A percentile compares a stretch with the other conserved stretches of the same genome.
Conservation (phyloP, 2,888 invertebrate genomes). For the Clivina fossor region DNA sequence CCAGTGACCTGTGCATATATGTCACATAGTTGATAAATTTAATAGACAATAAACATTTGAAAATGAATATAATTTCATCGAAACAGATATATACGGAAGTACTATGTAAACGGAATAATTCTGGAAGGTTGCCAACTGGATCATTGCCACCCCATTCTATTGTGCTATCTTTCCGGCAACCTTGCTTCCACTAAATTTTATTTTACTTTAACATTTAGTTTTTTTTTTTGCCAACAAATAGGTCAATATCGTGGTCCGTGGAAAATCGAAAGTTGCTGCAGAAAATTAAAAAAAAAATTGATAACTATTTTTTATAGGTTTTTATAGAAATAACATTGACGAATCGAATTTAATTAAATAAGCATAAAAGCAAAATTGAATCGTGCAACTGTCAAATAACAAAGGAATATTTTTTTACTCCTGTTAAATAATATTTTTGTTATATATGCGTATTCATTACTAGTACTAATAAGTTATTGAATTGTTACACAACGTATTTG, state of each 20-base stretch:
- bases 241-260: background rate
- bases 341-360: no score
- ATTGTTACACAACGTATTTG: no score
- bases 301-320: background rate
- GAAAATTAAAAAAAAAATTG: no score
- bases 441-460: no score
- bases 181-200: constrained; percentile 16
- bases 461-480: no score
- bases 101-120: constrained; percentile 11
- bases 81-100: constrained; percentile 4
- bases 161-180: constrained; percentile 13
- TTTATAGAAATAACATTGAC: background rate
- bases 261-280: constrained; percentile 16
- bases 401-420: no score
- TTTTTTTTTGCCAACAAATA: background rate
- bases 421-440: no score
- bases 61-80: no score
- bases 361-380: no score
- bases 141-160: constrained; percentile 15
- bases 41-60: no score
- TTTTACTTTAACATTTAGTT: constrained; percentile 4
- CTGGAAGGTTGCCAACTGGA: constrained; percentile 17
- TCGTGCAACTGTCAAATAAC: no score
- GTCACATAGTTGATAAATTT: constrained; percentile 3
- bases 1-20: constrained; percentile 13